phyloP scores from a whole-genome alignment of 2,113 vertebrate species.

The Pholis gunnellus region DNA sequence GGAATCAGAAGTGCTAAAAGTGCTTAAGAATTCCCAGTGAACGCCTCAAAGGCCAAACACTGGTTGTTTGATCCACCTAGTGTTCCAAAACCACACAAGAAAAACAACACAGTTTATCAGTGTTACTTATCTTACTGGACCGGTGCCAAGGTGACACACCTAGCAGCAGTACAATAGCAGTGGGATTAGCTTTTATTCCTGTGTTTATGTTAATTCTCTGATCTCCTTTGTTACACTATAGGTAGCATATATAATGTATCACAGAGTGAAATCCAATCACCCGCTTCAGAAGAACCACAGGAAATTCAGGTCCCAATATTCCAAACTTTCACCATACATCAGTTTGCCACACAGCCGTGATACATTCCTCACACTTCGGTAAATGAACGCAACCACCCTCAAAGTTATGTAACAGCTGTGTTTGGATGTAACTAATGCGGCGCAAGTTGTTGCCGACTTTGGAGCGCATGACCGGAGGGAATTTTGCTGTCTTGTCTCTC shows the following conservation, averaged over 20 bases:
- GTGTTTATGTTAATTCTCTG: constrained; percentile 29
- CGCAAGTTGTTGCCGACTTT: constrained; percentile 15
- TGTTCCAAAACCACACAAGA: constrained; percentile 20
- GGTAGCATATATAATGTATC: constrained; percentile 34
- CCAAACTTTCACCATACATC: neutral
- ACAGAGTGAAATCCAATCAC: constrained; percentile 51
- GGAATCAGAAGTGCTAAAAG: constrained; percentile 17
- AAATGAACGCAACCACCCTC: constrained; percentile 37
- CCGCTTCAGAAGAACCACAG: neutral
- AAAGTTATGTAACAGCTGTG: constrained; percentile 5
- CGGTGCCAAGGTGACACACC: constrained; percentile 61
- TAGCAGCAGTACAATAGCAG: constrained; percentile 30
- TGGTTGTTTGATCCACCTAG: constrained; percentile 10
- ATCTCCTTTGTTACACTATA: constrained; percentile 22
- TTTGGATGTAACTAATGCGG: constrained; percentile 23
- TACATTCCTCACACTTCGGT: constrained; percentile 53
- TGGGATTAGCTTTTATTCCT: constrained; percentile 3
- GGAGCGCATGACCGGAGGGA: constrained; percentile 7
- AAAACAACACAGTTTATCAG: constrained; percentile 13
- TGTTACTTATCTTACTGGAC: constrained; percentile 39
- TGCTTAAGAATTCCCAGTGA: constrained; percentile 1
- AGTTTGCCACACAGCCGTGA: constrained; percentile 12
- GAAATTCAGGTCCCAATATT: constrained; percentile 8
- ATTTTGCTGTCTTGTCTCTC: neutral
- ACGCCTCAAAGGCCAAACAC: constrained; percentile 1